These are phyloP conservation scores for Ceyx erithaca DNA, from an alignment of 2,797 vertebrate genomes.

Conservation along the genomic window DNA sequence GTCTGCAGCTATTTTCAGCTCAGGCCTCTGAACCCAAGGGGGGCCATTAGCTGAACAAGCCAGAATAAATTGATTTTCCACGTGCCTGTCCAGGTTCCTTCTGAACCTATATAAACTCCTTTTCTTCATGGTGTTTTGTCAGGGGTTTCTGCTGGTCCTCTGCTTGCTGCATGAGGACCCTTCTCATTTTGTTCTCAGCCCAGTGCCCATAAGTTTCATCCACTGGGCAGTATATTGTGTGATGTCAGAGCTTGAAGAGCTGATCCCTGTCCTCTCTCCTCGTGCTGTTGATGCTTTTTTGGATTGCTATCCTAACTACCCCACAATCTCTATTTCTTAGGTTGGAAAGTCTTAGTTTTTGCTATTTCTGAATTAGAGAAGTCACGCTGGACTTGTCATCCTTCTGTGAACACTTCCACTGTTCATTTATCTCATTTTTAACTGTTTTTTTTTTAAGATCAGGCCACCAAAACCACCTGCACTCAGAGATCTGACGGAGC, in stretches of 20 bases:
- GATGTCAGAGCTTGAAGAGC: not conserved
- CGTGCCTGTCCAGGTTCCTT: not conserved
- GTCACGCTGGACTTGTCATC: not conserved
- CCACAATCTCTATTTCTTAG: not conserved
- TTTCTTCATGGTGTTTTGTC: not conserved
- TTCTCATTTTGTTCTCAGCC: not conserved
- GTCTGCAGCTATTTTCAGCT: not conserved
- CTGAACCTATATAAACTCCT: not conserved
- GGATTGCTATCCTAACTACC: accelerated
- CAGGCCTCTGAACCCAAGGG: not conserved
- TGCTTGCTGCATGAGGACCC: not conserved
- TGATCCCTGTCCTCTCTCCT: not conserved
- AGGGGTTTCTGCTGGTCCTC: not conserved
- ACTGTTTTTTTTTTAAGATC: not conserved
- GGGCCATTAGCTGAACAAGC: not conserved
- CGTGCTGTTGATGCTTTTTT: not conserved
- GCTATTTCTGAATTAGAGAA: not conserved
- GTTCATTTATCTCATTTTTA: not conserved
- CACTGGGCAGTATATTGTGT: accelerated
- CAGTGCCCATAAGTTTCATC: not conserved
- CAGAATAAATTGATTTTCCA: not conserved
- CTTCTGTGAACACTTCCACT: not conserved
- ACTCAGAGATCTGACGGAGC: not conserved
- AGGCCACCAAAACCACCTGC: not conserved
- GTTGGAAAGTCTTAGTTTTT: not conserved